Base-by-base conservation (phyloP, 2,888 invertebrate species). In the Chironomus tentans region DNA sequence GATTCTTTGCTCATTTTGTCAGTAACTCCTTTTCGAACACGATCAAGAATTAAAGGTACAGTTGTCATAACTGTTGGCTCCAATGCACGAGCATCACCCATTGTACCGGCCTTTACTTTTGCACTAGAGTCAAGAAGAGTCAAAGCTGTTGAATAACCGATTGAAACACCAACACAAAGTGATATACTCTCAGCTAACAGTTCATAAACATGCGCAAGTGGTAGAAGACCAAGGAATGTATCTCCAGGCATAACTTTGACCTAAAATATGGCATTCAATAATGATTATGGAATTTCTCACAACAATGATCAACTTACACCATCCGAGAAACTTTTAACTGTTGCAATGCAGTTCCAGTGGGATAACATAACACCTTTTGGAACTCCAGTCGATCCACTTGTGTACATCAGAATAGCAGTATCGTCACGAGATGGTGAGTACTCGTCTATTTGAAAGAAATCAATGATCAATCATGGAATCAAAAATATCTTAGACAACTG, bases 361-460 rank as follows among this genome's bases (percentile, higher is more conserved):
- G 92, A 89, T 47, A 95, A 85, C 21, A 93, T 82, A 13, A 95
- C 93, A 80, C 97, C 97, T 85, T 97, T 97, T 0, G 97, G 97
- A 77, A 92, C 90, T 73, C 97, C 98, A 3, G 98, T 98, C 0
- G 97, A 97, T 5, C 98, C 98, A 79, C 96, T 97, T 2, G 98
- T 99, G 87, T 98, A 99, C 98, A 99, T 99, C 62, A 99, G 92
- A 80, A 99, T 95, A 71, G 98, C 98, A 4, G 92, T 90, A 83
- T 98, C 98, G 12, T 88, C 85, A 4, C 89, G 84, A 4, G 84
- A 83, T 1, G 95, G 94, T 5, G 88, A 87, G 3, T 86, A 85
- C 21, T 84, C 82, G 79, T 87, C 91, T 90, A 24, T 3, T 24
- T 24, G 22, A 24, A 24, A 3, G 3, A 24, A 24, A 24, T 24